Evolutionary conservation across 2,888 invertebrate genomes (phyloP).

Genomic region (Melieria omissa): DNA sequence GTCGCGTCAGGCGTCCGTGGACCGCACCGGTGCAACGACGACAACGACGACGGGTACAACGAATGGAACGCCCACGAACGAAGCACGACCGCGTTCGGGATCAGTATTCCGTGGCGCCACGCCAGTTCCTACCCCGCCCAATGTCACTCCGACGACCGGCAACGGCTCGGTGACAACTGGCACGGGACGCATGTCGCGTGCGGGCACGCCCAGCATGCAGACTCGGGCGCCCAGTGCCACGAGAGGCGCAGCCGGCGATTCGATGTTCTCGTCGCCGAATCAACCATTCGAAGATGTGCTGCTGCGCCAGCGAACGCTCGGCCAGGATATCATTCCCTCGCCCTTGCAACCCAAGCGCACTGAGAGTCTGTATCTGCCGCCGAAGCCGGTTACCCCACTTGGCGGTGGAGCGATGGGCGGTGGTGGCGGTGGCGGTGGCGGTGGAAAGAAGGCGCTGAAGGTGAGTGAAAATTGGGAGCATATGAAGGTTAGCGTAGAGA

Average conservation of each 20-base stretch:
- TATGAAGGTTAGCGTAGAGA: too few relatives aligned
- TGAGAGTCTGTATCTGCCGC: conserved; percentile 84
- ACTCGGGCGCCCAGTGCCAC: conserved; percentile 60
- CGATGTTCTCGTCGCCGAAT: conserved; percentile 65
- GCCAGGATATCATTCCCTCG: conserved; percentile 90
- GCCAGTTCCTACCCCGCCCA: conserved; percentile 55
- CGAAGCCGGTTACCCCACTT: conserved; percentile 70
- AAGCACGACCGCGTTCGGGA: conserved; percentile 68
- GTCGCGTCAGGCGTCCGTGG: conserved; percentile 83
- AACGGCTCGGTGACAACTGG: conserved; percentile 75
- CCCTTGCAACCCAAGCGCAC: conserved; percentile 89
- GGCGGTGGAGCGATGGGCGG: conserved; percentile 49
- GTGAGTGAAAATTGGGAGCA: conserved; percentile 49
- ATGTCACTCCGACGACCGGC: conserved; percentile 67
- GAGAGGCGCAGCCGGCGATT: conserved; percentile 58
- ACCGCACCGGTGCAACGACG: conserved; percentile 69
- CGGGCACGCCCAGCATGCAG: conserved; percentile 68
- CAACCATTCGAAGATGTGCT: conserved; percentile 86
- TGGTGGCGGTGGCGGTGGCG: conserved; percentile 67
- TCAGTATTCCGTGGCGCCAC: conserved; percentile 69
- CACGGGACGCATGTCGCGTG: conserved; percentile 66
- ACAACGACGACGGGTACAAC: conserved; percentile 32
- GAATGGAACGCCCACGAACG: conserved; percentile 30
- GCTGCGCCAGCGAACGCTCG: conserved; percentile 81
- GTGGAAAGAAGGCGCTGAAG: conserved; percentile 66